Percentiles rank a stretch among this genome's conserved stretches.
Evolutionary conservation across 2,113 vertebrate species (phyloP).

Genomic region (Rhabdomys dilectus): DNA sequence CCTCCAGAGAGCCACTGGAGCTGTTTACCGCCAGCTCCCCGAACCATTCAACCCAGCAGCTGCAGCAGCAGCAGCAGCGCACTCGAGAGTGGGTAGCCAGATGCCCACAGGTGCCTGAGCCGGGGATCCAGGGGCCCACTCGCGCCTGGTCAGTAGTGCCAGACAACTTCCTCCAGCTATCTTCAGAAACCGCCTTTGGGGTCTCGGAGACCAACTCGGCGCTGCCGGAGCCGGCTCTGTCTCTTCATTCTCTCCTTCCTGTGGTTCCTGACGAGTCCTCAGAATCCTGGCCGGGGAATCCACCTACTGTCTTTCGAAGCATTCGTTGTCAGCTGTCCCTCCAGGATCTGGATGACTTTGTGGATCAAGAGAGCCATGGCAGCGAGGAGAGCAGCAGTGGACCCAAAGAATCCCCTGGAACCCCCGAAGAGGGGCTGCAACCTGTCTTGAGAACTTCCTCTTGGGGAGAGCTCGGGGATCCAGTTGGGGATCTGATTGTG

Average conservation of each 20-base stretch:
- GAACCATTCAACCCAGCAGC: not conserved
- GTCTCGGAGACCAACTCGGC: not conserved
- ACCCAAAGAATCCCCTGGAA: slow-evolving; percentile 58
- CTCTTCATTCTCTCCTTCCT: not conserved
- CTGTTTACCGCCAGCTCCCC: not conserved
- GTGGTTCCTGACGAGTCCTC: not conserved
- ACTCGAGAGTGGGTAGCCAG: slow-evolving; percentile 75
- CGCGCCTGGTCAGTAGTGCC: slow-evolving; percentile 63
- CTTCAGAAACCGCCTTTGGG: not conserved
- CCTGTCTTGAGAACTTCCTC: not conserved
- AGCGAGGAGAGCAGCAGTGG: slow-evolving; percentile 73
- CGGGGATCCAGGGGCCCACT: not conserved
- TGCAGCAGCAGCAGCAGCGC: slow-evolving; percentile 70
- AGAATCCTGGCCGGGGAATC: not conserved
- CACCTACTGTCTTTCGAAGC: slow-evolving; percentile 80
- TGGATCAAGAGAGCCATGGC: slow-evolving; percentile 72
- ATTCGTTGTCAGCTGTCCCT: slow-evolving; percentile 86
- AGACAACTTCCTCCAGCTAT: not conserved
- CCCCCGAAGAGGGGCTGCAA: slow-evolving; percentile 52
- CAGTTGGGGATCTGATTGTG: not conserved
- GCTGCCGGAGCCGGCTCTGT: rapidly evolving
- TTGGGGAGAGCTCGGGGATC: not conserved
- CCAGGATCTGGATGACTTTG: slow-evolving; percentile 76
- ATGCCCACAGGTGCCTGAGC: not conserved
- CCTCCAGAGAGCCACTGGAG: not conserved